Evolutionary conservation across 2,797 vertebrate genomes (phyloP).

Genomic region (Columba guinea): DNA sequence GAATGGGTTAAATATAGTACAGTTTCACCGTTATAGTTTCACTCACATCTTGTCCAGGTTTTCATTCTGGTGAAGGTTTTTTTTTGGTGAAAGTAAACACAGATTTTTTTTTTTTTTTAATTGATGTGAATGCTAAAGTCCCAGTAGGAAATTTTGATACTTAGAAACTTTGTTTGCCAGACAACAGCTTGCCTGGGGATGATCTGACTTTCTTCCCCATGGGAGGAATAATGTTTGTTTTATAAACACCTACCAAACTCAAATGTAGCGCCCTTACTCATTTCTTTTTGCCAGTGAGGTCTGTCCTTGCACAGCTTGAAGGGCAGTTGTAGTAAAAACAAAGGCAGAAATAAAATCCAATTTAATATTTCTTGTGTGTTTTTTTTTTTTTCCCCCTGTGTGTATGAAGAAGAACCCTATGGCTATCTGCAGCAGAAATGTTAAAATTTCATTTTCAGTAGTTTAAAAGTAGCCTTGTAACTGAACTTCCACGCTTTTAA

Average conservation of each 20-base stretch:
- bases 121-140: background rate
- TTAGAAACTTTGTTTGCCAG: constrained; percentile 36
- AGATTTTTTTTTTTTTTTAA: background rate
- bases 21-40: background rate
- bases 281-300: background rate
- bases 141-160: constrained; percentile 54
- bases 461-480: background rate
- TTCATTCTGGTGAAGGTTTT: background rate
- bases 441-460: background rate
- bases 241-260: constrained; percentile 40
- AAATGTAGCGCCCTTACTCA: background rate
- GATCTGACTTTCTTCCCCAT: constrained; percentile 15
- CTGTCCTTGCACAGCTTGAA: constrained; percentile 52
- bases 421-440: background rate
- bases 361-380: background rate
- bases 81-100: background rate
- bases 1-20: background rate
- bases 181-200: constrained; percentile 48
- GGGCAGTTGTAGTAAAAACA: background rate
- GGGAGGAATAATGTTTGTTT: constrained; percentile 33
- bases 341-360: background rate
- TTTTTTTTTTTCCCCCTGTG: too few species aligned
- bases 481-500: background rate
- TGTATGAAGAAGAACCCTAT: background rate
- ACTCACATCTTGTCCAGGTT: background rate